These are phyloP conservation scores for Leptarthrus brevirostris DNA, from an alignment of 2,888 invertebrate genomes.

Conservation along the genomic window DNA sequence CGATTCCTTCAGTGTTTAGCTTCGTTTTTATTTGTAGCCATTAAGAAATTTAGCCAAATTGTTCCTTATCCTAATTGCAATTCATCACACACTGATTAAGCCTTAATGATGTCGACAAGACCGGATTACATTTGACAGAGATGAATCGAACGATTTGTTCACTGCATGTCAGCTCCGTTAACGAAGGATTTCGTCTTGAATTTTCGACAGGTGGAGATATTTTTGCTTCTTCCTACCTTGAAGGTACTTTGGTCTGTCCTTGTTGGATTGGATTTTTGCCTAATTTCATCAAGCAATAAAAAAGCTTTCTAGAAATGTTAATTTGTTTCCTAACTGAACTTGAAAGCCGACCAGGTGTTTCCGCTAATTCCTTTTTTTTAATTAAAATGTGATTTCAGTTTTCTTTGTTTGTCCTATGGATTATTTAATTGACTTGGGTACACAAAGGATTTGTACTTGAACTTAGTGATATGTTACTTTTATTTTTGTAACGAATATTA, in stretches of 20 bases:
- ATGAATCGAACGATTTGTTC: constrained; percentile 50
- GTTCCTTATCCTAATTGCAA: constrained; percentile 36
- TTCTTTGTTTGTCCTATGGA: too few species aligned
- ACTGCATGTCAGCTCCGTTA: constrained; percentile 45
- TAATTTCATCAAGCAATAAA: constrained; percentile 14
- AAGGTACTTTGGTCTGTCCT: background rate
- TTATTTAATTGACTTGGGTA: too few species aligned
- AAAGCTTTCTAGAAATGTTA: background rate
- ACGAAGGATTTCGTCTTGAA: constrained; percentile 27
- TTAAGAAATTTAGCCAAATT: constrained; percentile 16
- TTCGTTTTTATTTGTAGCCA: background rate
- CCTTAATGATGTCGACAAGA: constrained; percentile 51
- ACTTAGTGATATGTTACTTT: too few species aligned
- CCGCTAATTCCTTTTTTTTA: too few species aligned
- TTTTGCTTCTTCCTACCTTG: constrained; percentile 9
- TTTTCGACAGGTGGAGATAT: constrained; percentile 20
- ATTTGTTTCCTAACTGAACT: too few species aligned
- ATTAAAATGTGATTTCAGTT: too few species aligned
- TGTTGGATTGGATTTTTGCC: background rate
- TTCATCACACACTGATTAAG: constrained; percentile 47
- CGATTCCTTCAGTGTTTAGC: background rate
- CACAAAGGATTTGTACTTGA: too few species aligned
- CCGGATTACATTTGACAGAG: constrained; percentile 50
- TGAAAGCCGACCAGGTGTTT: too few species aligned
- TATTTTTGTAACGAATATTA: too few species aligned